Evolutionary conservation across 2,113 vertebrate genomes (phyloP).

Genomic region (Enhydra lutris): DNA sequence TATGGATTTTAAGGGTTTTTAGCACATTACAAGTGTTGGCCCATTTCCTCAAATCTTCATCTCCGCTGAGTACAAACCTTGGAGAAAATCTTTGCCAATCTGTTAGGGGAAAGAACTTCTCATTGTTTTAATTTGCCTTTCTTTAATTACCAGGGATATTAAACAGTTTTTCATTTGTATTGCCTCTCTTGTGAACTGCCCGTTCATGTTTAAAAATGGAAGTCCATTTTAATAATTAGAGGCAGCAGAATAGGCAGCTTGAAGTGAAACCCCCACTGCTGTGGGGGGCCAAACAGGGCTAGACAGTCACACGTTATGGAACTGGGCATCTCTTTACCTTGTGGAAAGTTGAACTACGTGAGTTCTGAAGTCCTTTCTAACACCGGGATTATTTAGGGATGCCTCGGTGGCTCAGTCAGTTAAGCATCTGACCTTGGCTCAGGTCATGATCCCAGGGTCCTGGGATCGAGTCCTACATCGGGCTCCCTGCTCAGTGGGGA

Average conservation of each 20-base stretch:
- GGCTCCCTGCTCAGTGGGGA: neutral
- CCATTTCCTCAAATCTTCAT: neutral
- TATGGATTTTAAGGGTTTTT: neutral
- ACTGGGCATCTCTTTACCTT: neutral
- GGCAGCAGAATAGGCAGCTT: neutral
- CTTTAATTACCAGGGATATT: neutral
- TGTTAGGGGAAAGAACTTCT: neutral
- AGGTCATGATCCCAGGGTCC: neutral
- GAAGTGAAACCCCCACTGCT: neutral
- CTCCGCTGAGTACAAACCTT: neutral
- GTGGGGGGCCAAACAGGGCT: neutral
- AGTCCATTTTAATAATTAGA: neutral
- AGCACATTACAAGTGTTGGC: neutral
- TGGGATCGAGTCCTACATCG: neutral
- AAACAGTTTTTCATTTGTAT: neutral
- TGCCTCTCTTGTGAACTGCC: neutral
- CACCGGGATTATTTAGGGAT: neutral
- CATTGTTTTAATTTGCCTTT: constrained; percentile 19
- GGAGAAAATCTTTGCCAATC: neutral
- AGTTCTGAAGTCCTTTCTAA: neutral
- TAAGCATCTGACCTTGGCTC: neutral
- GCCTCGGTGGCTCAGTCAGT: neutral
- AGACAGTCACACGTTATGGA: neutral
- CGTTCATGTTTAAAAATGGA: neutral
- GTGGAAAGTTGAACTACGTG: neutral